A percentile compares a stretch with the other conserved stretches of the same genome.
Conservation (phyloP, 2,113 vertebrate genomes). For the Anolis sagrei region DNA sequence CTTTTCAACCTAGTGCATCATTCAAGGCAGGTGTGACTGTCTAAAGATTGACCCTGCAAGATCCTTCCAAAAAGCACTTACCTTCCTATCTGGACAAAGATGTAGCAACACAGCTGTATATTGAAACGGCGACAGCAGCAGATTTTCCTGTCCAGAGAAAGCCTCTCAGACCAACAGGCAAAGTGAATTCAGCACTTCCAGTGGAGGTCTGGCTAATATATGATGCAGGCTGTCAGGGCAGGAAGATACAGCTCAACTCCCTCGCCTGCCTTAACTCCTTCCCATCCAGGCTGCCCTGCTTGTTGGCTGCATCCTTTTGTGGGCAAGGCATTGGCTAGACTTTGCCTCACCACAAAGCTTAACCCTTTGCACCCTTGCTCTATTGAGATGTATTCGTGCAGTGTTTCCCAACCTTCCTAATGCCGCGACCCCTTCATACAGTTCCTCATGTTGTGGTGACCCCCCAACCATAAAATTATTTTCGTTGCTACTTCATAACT, state of each 20-base stretch:
- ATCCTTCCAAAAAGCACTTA: background rate
- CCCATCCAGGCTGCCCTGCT: constrained; percentile 35
- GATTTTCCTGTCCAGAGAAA: background rate
- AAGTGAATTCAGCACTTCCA: background rate
- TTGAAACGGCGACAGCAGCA: background rate
- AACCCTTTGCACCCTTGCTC: background rate
- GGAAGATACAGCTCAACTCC: constrained; percentile 59
- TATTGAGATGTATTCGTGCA: background rate
- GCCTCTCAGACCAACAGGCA: background rate
- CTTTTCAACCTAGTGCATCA: no score
- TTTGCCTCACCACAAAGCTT: background rate
- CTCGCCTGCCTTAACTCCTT: constrained; percentile 69
- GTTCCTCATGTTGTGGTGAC: no score
- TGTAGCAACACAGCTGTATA: background rate
- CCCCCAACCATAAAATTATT: no score
- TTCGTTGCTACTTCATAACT: no score
- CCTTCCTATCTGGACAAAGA: background rate
- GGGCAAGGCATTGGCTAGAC: accelerated
- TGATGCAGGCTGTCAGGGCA: constrained; percentile 45
- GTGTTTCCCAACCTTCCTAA: no score
- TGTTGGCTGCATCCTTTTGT: constrained; percentile 36
- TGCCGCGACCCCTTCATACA: no score
- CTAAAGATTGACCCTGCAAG: background rate
- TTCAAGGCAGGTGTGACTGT: background rate
- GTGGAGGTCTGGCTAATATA: constrained; percentile 32